phyloP scores from a whole-genome alignment of 92 coral and sea anemone species.

The Porites rus region DNA sequence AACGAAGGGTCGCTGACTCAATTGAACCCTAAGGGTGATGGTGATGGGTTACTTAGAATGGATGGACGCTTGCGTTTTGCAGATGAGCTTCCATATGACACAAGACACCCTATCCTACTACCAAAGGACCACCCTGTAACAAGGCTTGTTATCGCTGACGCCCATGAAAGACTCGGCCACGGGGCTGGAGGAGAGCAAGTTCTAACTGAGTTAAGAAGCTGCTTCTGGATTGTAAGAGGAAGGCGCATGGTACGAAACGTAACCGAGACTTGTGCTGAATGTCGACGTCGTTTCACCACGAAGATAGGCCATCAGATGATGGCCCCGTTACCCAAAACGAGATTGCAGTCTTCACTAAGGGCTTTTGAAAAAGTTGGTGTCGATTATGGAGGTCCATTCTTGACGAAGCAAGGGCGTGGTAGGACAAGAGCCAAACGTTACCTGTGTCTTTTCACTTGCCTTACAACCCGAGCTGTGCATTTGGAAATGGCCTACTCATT shows the following conservation, averaged over 20 bases:
- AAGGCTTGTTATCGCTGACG: constrained; percentile 9
- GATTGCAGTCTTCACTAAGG: too few species aligned
- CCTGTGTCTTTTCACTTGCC: too few species aligned
- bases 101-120: constrained; percentile 43
- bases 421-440: constrained; percentile 36
- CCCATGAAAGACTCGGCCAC: constrained; percentile 55
- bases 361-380: too few species aligned
- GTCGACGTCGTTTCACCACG: too few species aligned
- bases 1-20: neutral
- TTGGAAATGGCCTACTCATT: too few species aligned
- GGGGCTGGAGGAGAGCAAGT: constrained; percentile 50
- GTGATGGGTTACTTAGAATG: neutral
- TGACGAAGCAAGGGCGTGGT: constrained; percentile 62
- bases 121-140: constrained; percentile 45
- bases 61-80: constrained; percentile 54
- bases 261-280: constrained; percentile 21
- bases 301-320: too few species aligned
- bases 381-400: too few species aligned
- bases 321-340: too few species aligned
- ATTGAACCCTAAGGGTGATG: constrained; percentile 40
- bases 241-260: constrained; percentile 33
- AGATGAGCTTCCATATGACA: constrained; percentile 41
- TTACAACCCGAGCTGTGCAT: too few species aligned
- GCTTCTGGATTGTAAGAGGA: constrained; percentile 60
- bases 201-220: too few species aligned